Evolutionary conservation across 2,888 invertebrate genomes (phyloP).

Genomic region (Epistrophe grossulariae): DNA sequence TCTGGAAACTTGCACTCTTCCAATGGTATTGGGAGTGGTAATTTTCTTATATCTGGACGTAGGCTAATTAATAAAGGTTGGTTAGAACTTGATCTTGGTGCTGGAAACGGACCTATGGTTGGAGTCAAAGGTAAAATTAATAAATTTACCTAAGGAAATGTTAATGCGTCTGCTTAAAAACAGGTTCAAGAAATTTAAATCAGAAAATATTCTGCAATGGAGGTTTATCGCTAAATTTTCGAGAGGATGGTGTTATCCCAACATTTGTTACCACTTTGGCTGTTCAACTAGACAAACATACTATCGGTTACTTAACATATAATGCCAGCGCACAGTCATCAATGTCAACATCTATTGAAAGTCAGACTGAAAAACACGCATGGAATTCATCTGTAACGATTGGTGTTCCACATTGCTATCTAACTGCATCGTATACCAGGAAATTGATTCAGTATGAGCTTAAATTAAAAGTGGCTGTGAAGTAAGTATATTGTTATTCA

Average conservation of each 20-base stretch:
- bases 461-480: constrained; percentile 90
- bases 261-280: constrained; percentile 92
- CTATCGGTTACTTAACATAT: constrained; percentile 94
- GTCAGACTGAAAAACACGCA: constrained; percentile 89
- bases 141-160: not conserved
- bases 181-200: constrained; percentile 89
- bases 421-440: constrained; percentile 90
- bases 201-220: constrained; percentile 91
- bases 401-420: constrained; percentile 91
- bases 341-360: constrained; percentile 92
- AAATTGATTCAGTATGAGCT: constrained; percentile 92
- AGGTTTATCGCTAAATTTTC: constrained; percentile 90
- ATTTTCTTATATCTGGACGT: constrained; percentile 90
- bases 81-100: constrained; percentile 93
- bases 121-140: constrained; percentile 87
- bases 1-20: constrained; percentile 93
- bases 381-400: constrained; percentile 91
- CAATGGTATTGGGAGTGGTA: constrained; percentile 91
- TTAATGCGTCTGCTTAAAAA: not conserved
- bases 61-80: constrained; percentile 93
- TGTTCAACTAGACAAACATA: constrained; percentile 93
- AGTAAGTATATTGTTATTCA: constrained; percentile 86
- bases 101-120: constrained; percentile 92
- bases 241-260: constrained; percentile 90
- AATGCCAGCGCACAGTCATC: constrained; percentile 89